A percentile compares a stretch with the other conserved stretches of the same genome.
phyloP scores from a whole-genome alignment of 2,888 invertebrate species.

The Hirtodrosophila confusa region DNA sequence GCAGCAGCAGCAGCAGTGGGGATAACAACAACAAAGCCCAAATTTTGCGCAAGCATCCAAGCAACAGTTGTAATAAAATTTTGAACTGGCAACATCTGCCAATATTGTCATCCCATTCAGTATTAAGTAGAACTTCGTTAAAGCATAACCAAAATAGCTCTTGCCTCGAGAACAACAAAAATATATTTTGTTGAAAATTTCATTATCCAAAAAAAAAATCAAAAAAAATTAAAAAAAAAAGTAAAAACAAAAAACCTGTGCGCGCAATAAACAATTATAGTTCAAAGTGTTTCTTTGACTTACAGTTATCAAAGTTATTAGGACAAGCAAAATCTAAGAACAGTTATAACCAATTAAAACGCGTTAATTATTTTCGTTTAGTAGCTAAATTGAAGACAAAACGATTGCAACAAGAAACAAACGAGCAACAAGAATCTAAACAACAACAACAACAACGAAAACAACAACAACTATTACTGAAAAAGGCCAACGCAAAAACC shows the following conservation, averaged over 20 bases:
- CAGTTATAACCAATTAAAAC: conserved; percentile 38
- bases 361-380: conserved; percentile 36
- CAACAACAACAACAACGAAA: conserved; percentile 4
- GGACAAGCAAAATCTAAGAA: conserved; percentile 10
- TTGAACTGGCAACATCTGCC: conserved; percentile 26
- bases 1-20: conserved; percentile 3
- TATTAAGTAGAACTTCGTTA: conserved; percentile 5
- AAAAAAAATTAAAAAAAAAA: no score
- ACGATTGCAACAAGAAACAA: conserved; percentile 25
- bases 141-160: conserved; percentile 14
- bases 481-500: no score
- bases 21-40: conserved; percentile 11
- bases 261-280: no score
- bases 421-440: conserved; percentile 3
- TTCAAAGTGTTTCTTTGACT: background rate
- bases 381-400: conserved; percentile 43
- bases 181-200: no score
- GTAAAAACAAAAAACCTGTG: no score
- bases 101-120: background rate
- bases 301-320: conserved; percentile 11
- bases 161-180: no score
- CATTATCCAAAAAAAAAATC: no score
- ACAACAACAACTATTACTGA: conserved; percentile 21
- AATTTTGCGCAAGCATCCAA: background rate
- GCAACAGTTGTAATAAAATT: conserved; percentile 45